Percentiles rank a stretch among this genome's conserved stretches.
These are phyloP conservation scores for Nycticebus coucang DNA, from an alignment of 2,113 vertebrate genomes.

Conservation along the genomic window DNA sequence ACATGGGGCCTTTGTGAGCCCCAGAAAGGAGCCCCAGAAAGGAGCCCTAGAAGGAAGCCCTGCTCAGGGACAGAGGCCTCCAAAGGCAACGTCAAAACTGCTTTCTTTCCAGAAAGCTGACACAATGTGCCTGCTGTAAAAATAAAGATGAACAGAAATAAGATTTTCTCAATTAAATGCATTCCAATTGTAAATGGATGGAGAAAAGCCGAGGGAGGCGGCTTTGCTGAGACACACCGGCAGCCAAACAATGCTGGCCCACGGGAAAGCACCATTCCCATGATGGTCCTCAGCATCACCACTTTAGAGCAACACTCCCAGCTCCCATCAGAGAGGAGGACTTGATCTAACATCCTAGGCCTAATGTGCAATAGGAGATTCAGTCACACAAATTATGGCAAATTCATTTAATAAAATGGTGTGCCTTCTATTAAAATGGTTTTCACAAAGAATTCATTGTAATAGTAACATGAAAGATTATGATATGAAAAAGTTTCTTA, in stretches of 20 bases:
- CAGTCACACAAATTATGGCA: not conserved
- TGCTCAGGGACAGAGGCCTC: not conserved
- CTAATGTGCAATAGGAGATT: not conserved
- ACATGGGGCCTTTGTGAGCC: not conserved
- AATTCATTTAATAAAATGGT: not conserved
- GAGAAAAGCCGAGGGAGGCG: not conserved
- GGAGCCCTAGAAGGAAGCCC: not conserved
- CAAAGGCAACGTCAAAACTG: not conserved
- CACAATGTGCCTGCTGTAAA: not conserved
- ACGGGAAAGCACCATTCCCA: rapidly evolving
- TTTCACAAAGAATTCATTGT: not conserved
- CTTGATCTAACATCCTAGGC: not conserved
- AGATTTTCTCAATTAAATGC: not conserved
- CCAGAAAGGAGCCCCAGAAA: not conserved
- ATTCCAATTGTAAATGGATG: not conserved
- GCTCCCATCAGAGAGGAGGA: not conserved
- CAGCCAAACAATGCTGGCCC: not conserved
- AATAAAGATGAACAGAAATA: not conserved
- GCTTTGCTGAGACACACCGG: not conserved
- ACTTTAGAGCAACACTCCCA: too few relatives aligned
- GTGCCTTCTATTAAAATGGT: not conserved
- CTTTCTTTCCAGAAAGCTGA: not conserved
- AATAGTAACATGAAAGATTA: not conserved
- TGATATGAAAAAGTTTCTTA: conserved; percentile 16
- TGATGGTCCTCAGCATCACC: too few relatives aligned